Evolutionary conservation across 1,140 invertebrate genomes (phyloP).

Genomic region (Philaenus spumarius): DNA sequence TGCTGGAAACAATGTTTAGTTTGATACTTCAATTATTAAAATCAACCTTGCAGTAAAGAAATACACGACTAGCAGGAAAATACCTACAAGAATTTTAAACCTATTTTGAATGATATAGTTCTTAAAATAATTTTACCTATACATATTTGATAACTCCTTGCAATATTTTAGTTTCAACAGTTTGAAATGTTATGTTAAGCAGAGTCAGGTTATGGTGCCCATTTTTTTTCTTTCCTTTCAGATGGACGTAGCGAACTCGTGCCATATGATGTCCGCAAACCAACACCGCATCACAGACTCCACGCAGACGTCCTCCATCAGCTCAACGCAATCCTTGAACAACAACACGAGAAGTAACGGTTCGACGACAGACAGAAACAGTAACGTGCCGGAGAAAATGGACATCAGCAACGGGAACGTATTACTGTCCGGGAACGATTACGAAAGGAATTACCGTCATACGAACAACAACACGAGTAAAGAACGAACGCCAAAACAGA

Average conservation of each 20-base stretch:
- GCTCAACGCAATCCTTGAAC: constrained; percentile 24
- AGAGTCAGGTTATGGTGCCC: too few relatives aligned
- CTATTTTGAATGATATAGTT: too few relatives aligned
- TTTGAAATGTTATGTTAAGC: too few relatives aligned
- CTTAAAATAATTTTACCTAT: too few relatives aligned
- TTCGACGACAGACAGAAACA: background rate
- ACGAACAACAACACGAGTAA: background rate
- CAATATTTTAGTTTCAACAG: too few relatives aligned
- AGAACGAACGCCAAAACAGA: background rate
- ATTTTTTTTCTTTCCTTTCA: too few relatives aligned
- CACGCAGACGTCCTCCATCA: constrained; percentile 8
- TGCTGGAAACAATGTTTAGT: too few relatives aligned
- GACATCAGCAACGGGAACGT: constrained; percentile 42
- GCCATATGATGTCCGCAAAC: constrained; percentile 32
- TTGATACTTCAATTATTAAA: too few relatives aligned
- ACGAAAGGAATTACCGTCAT: constrained; percentile 5
- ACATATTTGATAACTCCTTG: too few relatives aligned
- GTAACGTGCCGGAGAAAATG: constrained; percentile 34
- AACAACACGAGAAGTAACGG: constrained; percentile 26
- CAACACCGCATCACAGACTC: constrained; percentile 5
- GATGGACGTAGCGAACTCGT: constrained; percentile 29
- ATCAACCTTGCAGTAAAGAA: too few relatives aligned
- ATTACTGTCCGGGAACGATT: background rate
- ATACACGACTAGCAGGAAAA: too few relatives aligned
- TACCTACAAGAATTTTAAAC: too few relatives aligned